Percentiles rank a stretch among this genome's conserved stretches.
Conservation (phyloP, 2,888 invertebrate genomes). For the Octonoba sinensis region DNA sequence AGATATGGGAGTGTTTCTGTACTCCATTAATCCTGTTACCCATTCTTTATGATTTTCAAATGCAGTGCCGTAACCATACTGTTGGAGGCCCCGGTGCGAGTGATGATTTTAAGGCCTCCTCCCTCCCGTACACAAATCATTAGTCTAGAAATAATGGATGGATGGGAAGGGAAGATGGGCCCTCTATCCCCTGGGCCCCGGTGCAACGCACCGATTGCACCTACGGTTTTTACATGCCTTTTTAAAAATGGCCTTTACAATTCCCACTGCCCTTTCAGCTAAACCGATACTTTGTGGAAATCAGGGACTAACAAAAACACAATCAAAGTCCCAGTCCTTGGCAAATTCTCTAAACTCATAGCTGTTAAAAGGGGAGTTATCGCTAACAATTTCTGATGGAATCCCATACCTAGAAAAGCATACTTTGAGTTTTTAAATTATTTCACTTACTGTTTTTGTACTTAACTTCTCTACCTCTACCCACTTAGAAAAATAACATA, state of each 20-base stretch:
- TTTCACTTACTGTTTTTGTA: neutral
- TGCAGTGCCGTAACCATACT: no score
- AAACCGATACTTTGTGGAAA: conserved; percentile 7
- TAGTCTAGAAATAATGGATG: no score
- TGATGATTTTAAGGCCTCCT: no score
- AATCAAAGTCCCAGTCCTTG: conserved; percentile 8
- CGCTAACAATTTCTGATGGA: no score
- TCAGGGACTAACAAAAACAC: conserved; percentile 3
- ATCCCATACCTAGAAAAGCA: neutral
- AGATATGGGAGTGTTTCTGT: no score
- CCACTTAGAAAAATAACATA: conserved; percentile 13
- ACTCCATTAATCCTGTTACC: no score
- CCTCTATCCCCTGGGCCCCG: no score
- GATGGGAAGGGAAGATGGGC: no score
- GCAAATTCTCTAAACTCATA: conserved; percentile 11
- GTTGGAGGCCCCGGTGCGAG: no score
- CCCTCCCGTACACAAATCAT: no score
- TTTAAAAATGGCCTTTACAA: conserved; percentile 9
- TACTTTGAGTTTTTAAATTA: neutral
- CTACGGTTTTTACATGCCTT: conserved; percentile 1
- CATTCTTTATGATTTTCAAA: no score
- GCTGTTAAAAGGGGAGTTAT: conserved; percentile 28
- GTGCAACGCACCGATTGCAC: no score
- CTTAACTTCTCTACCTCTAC: neutral
- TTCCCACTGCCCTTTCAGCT: conserved; percentile 17